phyloP scores from a whole-genome alignment of 2,888 invertebrate species.

The Terebella lapidaria region DNA sequence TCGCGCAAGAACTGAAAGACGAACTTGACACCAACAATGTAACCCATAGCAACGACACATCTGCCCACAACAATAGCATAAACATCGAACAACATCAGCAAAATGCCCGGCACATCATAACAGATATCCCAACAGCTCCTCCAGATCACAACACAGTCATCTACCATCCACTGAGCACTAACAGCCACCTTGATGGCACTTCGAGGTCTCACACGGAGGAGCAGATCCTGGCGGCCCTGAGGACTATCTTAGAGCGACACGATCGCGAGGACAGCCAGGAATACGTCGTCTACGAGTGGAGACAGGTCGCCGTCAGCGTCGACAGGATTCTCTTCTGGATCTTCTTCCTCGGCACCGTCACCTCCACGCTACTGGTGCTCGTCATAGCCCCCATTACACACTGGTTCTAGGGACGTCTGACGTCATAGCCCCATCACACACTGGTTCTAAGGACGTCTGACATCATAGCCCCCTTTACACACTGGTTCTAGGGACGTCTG shows the following conservation, averaged over 20 bases:
- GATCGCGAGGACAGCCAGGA: slow-evolving; percentile 52
- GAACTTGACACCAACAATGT: slow-evolving; percentile 30
- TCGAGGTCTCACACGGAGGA: slow-evolving; percentile 39
- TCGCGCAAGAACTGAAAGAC: slow-evolving; percentile 49
- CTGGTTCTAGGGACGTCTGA: too few species aligned
- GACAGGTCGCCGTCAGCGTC: slow-evolving; percentile 57
- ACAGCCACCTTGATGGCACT: too few species aligned
- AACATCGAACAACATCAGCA: too few species aligned
- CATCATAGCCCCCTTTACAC: too few species aligned
- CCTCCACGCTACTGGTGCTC: slow-evolving; percentile 56
- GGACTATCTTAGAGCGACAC: slow-evolving; percentile 55
- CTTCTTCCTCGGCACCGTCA: slow-evolving; percentile 56
- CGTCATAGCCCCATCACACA: too few species aligned
- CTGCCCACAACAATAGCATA: too few species aligned
- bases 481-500: too few species aligned
- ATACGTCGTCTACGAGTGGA: slow-evolving; percentile 58
- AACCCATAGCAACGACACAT: neutral
- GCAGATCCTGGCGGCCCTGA: slow-evolving; percentile 54
- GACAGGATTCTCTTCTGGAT: slow-evolving; percentile 60
- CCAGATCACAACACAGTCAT: neutral
- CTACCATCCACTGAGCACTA: neutral
- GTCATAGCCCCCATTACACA: slow-evolving; percentile 54
- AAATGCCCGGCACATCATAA: too few species aligned
- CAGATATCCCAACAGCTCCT: too few species aligned
- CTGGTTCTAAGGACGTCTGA: too few species aligned